These are phyloP conservation scores for Mythimna vitellina DNA, from an alignment of 2,888 invertebrate species.

Conservation along the genomic window DNA sequence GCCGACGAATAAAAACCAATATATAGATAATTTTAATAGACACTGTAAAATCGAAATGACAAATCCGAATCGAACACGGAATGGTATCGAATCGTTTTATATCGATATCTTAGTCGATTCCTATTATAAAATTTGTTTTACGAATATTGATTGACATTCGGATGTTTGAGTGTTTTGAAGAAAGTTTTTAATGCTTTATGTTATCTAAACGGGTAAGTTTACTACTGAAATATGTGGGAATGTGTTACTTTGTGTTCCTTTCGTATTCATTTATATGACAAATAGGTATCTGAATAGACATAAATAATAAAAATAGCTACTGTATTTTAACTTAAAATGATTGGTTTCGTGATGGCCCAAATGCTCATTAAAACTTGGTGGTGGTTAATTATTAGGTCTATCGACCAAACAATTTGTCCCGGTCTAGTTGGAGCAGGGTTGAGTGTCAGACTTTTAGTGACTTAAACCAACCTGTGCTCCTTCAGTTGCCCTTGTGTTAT, in stretches of 20 bases:
- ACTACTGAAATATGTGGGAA: conserved; percentile 49
- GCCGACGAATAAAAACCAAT: conserved; percentile 78
- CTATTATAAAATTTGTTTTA: conserved; percentile 64
- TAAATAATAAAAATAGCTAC: neutral
- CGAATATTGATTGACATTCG: conserved; percentile 61
- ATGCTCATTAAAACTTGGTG: no score
- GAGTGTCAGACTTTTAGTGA: no score
- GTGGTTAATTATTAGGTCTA: no score
- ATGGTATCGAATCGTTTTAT: conserved; percentile 70
- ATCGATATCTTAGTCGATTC: conserved; percentile 71
- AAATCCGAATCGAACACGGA: conserved; percentile 65
- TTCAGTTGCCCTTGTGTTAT: no score
- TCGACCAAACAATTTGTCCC: no score
- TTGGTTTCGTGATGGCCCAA: neutral
- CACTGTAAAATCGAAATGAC: conserved; percentile 79
- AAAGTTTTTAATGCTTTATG: conserved; percentile 50
- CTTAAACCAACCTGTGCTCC: no score
- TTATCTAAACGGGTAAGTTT: conserved; percentile 47
- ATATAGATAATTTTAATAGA: conserved; percentile 83
- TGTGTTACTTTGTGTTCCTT: conserved; percentile 8
- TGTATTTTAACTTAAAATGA: neutral
- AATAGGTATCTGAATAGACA: neutral
- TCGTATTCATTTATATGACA: conserved; percentile 3
- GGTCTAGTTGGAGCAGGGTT: no score
- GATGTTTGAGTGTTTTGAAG: conserved; percentile 51